Conservation (phyloP, 2,888 invertebrate genomes). For the Mythimna vitellina region DNA sequence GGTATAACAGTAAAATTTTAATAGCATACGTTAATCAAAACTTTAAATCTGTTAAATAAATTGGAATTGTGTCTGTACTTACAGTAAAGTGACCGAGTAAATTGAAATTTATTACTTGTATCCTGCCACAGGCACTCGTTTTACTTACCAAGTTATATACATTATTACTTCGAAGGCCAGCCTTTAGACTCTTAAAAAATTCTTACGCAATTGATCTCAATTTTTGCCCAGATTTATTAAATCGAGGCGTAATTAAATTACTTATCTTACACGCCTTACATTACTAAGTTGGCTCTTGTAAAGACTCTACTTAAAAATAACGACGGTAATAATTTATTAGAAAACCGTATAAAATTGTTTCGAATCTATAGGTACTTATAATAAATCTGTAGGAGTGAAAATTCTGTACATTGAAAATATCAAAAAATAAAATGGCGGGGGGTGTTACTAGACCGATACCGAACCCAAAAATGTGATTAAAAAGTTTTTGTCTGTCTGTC, state of each 20-base stretch:
- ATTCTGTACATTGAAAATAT: no score
- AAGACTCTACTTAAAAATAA: background rate
- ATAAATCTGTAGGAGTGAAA: no score
- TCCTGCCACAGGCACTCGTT: constrained; percentile 33
- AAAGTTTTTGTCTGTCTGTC: no score
- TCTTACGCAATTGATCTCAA: constrained; percentile 37
- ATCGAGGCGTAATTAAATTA: background rate
- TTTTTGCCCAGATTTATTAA: constrained; percentile 23
- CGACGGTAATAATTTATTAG: background rate
- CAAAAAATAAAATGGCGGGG: no score
- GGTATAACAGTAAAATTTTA: background rate
- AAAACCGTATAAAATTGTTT: background rate
- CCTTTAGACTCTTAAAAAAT: constrained; percentile 34
- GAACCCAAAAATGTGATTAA: no score
- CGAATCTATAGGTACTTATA: no score
- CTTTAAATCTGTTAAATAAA: constrained; percentile 5
- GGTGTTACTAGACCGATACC: no score
- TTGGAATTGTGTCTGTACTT: constrained; percentile 2
- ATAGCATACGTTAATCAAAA: background rate
- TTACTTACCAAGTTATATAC: constrained; percentile 29
- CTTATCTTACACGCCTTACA: background rate
- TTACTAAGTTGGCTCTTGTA: background rate
- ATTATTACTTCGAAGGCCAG: constrained; percentile 40
- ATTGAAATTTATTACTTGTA: constrained; percentile 36
- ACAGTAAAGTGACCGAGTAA: constrained; percentile 10